Conservation (phyloP, 2,888 invertebrate genomes). For the Ennomos fuscantarius region DNA sequence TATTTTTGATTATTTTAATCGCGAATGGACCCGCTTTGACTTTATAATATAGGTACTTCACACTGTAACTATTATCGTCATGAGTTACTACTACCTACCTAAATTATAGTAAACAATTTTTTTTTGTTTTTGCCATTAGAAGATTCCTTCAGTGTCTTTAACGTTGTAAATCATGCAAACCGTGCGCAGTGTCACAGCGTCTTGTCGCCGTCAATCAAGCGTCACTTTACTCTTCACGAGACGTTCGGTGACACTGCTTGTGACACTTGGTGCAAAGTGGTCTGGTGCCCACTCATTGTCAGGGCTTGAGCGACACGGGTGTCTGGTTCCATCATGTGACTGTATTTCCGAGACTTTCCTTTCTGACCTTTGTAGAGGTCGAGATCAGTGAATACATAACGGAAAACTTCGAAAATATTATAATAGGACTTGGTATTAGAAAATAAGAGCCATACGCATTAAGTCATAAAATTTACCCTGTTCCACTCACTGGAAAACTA, state of each 20-base stretch:
- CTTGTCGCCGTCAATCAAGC: conserved; percentile 34
- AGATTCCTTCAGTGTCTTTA: conserved; percentile 7
- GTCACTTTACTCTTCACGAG: conserved; percentile 23
- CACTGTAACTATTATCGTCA: no score
- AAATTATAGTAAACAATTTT: no score
- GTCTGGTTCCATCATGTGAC: conserved; percentile 34
- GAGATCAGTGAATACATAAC: background rate
- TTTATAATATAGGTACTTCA: no score
- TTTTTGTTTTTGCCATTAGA: conserved; percentile 7
- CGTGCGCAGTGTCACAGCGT: conserved; percentile 6
- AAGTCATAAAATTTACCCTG: no score
- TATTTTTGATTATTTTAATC: no score
- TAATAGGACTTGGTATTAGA: no score
- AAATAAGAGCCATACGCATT: no score
- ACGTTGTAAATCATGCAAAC: conserved; percentile 13
- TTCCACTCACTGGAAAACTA: no score
- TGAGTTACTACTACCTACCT: no score
- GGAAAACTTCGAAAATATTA: no score
- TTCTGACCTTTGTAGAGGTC: conserved; percentile 30
- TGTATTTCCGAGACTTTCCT: conserved; percentile 24
- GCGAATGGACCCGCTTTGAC: no score
- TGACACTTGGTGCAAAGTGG: conserved; percentile 22
- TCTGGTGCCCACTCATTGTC: conserved; percentile 40
- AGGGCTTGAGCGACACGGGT: conserved; percentile 33
- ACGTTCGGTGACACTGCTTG: conserved; percentile 21